Conservation (phyloP, 2,888 invertebrate genomes). For the Aproaerema taeniolella region DNA sequence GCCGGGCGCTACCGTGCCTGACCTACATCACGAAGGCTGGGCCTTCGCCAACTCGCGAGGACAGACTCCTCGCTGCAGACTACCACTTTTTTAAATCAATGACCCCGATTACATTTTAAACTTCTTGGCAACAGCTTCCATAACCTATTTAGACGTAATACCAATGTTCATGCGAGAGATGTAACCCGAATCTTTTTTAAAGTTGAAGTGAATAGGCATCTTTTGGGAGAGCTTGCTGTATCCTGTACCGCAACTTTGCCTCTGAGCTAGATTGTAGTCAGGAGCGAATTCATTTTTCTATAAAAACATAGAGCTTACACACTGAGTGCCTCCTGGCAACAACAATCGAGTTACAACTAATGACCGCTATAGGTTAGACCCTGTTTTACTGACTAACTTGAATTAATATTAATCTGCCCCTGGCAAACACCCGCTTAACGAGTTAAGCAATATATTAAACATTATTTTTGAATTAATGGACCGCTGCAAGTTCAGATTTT, state of each 20-base stretch:
- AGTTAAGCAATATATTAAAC: no score
- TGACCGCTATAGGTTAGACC: conserved; percentile 4
- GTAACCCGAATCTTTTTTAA: no score
- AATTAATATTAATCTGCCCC: conserved; percentile 6
- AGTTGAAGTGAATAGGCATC: no score
- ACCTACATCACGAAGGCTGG: conserved; percentile 65
- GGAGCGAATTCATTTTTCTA: no score
- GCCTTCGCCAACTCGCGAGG: conserved; percentile 47
- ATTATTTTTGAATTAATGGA: background rate
- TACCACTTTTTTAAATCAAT: conserved; percentile 6
- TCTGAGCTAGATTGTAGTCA: no score
- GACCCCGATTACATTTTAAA: conserved; percentile 10
- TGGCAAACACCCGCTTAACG: conserved; percentile 1
- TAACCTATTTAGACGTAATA: background rate
- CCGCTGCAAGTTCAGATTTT: background rate
- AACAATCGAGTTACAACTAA: conserved; percentile 4
- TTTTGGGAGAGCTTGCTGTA: no score
- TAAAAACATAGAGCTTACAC: no score
- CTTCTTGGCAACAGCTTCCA: conserved; percentile 2
- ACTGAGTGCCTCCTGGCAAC: no score
- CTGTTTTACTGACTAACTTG: conserved; percentile 2
- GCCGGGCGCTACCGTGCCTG: conserved; percentile 46
- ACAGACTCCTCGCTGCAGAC: conserved; percentile 10
- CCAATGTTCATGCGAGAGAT: no score
- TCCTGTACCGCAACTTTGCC: no score